These are phyloP conservation scores for Gortyna flavago DNA, from an alignment of 2,888 invertebrate species.

Conservation along the genomic window DNA sequence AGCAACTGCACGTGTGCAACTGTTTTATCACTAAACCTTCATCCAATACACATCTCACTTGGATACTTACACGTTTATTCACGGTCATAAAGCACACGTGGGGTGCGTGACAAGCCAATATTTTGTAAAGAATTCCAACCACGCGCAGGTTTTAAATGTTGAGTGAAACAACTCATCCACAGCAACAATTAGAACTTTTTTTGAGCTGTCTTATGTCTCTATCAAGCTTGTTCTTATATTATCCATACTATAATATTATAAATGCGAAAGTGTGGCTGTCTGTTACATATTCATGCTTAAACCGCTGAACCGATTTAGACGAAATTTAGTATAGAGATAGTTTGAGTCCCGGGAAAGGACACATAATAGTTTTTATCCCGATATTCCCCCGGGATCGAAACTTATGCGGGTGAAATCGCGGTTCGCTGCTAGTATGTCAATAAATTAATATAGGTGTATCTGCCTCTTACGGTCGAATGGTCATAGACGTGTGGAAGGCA, in stretches of 20 bases:
- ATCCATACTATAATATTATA: too few species aligned
- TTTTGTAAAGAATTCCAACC: conserved; percentile 21
- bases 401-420: too few species aligned
- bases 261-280: too few species aligned
- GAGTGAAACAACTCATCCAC: not conserved
- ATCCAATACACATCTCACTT: conserved; percentile 7
- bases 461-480: conserved; percentile 61
- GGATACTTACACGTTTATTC: conserved; percentile 12
- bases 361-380: too few species aligned
- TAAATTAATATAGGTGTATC: conserved; percentile 45
- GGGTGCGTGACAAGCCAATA: conserved; percentile 19
- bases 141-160: not conserved
- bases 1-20: not conserved
- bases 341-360: too few species aligned
- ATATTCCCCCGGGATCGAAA: too few species aligned
- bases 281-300: too few species aligned
- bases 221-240: not conserved
- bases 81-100: conserved; percentile 24
- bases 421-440: too few species aligned
- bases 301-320: too few species aligned
- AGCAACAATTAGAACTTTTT: not conserved
- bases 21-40: conserved; percentile 5
- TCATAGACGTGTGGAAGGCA: conserved; percentile 67
- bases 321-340: too few species aligned
- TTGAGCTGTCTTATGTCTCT: not conserved